Evolutionary conservation across 2,797 vertebrate genomes (phyloP).

Genomic region (Spheniscus humboldti): DNA sequence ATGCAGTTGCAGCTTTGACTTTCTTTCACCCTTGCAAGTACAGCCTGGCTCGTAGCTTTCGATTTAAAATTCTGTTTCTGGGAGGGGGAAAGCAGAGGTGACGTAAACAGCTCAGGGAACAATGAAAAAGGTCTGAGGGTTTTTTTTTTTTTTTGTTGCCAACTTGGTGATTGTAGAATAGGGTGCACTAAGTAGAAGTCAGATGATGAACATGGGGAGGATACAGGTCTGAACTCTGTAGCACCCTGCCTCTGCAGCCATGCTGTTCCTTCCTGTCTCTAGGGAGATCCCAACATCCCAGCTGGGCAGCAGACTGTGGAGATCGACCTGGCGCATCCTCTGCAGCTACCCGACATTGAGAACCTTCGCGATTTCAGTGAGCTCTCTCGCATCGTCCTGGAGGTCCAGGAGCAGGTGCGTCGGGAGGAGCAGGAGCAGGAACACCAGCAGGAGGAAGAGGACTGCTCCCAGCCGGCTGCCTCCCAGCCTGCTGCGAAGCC

Average conservation of each 20-base stretch:
- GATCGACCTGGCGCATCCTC: conserved; percentile 83
- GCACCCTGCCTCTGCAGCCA: background rate
- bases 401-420: conserved; percentile 83
- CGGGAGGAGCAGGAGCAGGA: conserved; percentile 70
- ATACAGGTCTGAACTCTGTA: background rate
- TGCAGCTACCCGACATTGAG: conserved; percentile 87
- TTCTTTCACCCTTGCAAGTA: background rate
- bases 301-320: conserved; percentile 94
- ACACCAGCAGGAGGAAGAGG: background rate
- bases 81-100: background rate
- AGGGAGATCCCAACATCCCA: conserved; percentile 98
- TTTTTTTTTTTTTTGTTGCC: accelerated
- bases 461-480: background rate
- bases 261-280: background rate
- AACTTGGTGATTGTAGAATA: background rate
- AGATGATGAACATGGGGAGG: background rate
- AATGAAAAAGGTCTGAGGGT: background rate
- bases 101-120: background rate
- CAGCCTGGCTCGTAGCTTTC: background rate
- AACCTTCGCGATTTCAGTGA: conserved; percentile 86
- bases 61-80: background rate
- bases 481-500: background rate
- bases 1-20: background rate
- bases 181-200: background rate
- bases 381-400: conserved; percentile 87